Conservation (phyloP, 2,888 invertebrate species). For the Dorcus hopei region DNA sequence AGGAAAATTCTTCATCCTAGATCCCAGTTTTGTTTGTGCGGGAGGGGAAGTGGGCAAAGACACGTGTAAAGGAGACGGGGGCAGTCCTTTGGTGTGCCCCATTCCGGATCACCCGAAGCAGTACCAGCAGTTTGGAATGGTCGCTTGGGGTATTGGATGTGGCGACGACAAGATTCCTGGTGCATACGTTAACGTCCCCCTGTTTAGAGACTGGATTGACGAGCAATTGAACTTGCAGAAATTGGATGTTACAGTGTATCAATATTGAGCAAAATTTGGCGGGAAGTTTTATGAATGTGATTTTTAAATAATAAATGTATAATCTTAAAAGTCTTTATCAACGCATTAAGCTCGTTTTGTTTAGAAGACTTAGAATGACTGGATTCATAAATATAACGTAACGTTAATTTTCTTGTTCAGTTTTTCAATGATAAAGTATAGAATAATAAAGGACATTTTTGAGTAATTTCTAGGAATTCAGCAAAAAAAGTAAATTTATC, state of each 20-base stretch:
- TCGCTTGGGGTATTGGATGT: constrained; percentile 55
- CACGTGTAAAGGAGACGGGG: constrained; percentile 56
- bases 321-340: constrained; percentile 8
- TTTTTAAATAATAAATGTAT: too few relatives aligned
- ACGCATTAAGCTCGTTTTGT: not conserved
- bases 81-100: constrained; percentile 67
- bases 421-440: too few relatives aligned
- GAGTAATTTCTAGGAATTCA: too few relatives aligned
- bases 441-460: too few relatives aligned
- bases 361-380: too few relatives aligned
- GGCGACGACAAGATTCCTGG: constrained; percentile 51
- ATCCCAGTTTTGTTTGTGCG: constrained; percentile 72
- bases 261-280: too few relatives aligned
- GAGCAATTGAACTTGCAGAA: constrained; percentile 32
- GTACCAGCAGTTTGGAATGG: constrained; percentile 57
- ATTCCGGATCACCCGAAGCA: constrained; percentile 48
- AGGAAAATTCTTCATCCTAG: constrained; percentile 63
- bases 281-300: too few relatives aligned
- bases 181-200: constrained; percentile 51
- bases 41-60: constrained; percentile 71
- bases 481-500: too few relatives aligned
- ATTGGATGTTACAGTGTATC: constrained; percentile 20
- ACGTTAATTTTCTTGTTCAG: too few relatives aligned
- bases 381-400: too few relatives aligned
- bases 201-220: constrained; percentile 48